A percentile compares a stretch with the other conserved stretches of the same genome.
Evolutionary conservation across 2,113 vertebrate species (phyloP).

Genomic region (Anolis carolinensis): DNA sequence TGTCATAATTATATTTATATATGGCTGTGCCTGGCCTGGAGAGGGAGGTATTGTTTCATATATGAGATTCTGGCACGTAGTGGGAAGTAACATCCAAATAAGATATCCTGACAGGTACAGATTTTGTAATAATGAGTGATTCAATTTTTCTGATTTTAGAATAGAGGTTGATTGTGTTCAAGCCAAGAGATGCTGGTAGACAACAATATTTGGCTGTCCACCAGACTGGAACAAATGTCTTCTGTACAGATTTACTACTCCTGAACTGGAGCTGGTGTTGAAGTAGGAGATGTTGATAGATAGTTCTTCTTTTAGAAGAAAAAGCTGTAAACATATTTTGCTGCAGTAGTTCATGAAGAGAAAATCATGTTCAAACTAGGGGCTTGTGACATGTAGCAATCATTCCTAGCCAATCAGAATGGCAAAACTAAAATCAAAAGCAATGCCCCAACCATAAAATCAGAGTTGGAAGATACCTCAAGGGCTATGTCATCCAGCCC

Average conservation of each 20-base stretch:
- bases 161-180: neutral
- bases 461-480: no score
- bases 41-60: neutral
- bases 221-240: neutral
- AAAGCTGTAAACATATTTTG: neutral
- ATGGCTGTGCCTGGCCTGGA: neutral
- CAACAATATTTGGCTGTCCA: neutral
- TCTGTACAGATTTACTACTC: neutral
- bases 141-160: neutral
- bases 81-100: neutral
- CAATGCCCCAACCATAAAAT: no score
- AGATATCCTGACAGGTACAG: neutral
- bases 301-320: neutral
- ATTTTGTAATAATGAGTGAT: neutral
- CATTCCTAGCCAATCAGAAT: neutral
- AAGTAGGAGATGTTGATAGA: neutral
- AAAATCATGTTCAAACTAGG: no score
- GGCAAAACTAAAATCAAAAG: no score
- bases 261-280: neutral
- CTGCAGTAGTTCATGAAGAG: neutral
- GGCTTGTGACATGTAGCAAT: neutral
- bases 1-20: neutral
- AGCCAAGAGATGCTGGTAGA: neutral
- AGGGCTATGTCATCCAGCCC: neutral
- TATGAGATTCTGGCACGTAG: neutral